Percentiles rank a stretch among this genome's conserved stretches.
phyloP scores from a whole-genome alignment of 2,113 vertebrate genomes.

The Chunga burmeisteri region DNA sequence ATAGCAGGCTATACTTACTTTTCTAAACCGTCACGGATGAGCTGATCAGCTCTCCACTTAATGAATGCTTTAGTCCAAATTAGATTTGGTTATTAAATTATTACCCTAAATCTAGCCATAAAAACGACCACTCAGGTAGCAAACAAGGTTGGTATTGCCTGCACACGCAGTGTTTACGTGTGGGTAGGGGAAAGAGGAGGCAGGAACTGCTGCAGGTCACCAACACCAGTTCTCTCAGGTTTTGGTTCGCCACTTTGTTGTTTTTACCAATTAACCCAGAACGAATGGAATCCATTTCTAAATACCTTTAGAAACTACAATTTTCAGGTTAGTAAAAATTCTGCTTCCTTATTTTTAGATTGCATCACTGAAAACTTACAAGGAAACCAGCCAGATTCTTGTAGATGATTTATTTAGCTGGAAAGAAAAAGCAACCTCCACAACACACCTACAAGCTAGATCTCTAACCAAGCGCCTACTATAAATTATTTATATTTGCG shows the following conservation, averaged over 20 bases:
- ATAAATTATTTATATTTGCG: not conserved
- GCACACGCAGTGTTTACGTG: rapidly evolving
- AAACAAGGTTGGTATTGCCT: not conserved
- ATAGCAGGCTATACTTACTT: not conserved
- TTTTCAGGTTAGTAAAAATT: not conserved
- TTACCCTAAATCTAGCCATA: not conserved
- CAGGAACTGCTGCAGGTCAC: not conserved
- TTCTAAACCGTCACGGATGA: not conserved
- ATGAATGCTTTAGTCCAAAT: not conserved
- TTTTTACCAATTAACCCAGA: not conserved
- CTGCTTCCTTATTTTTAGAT: not conserved
- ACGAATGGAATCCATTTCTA: not conserved
- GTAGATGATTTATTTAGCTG: not conserved
- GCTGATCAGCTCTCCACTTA: not conserved
- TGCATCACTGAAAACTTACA: not conserved
- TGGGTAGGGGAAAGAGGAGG: not conserved
- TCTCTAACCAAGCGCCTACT: not conserved
- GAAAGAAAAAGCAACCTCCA: not conserved
- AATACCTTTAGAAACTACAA: rapidly evolving
- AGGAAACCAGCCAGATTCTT: not conserved
- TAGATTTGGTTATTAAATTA: not conserved
- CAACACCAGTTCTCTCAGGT: not conserved
- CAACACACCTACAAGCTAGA: not conserved
- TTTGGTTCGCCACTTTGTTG: not conserved
- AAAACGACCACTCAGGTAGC: not conserved